Evolutionary conservation across 53 echinoderm and acorn worm species (phyloP).

Genomic region (Patiria pectinifera): DNA sequence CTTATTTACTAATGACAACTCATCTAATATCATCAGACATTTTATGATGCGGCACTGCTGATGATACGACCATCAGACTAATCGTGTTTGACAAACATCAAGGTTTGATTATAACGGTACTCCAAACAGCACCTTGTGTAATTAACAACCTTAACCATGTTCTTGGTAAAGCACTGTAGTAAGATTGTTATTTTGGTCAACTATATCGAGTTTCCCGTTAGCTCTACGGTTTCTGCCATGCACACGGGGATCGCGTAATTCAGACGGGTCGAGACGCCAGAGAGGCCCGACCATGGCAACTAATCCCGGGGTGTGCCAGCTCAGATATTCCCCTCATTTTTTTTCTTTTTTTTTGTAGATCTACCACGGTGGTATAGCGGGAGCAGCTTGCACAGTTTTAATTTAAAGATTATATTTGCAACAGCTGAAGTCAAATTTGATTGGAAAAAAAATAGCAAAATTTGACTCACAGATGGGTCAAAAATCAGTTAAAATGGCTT

Average conservation of each 20-base stretch:
- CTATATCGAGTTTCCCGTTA: slow-evolving; percentile 25
- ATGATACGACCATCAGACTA: background rate
- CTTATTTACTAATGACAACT: too few species aligned
- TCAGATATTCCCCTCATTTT: background rate
- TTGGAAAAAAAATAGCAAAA: too few species aligned
- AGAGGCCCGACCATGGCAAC: background rate
- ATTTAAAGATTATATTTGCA: too few species aligned
- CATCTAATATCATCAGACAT: background rate
- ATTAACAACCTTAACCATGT: too few species aligned
- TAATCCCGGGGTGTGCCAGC: slow-evolving; percentile 1
- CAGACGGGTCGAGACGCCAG: slow-evolving; percentile 35
- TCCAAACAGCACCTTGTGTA: background rate
- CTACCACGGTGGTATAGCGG: too few species aligned
- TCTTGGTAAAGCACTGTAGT: background rate
- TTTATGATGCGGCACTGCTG: background rate
- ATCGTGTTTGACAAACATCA: slow-evolving; percentile 13
- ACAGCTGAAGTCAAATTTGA: too few species aligned
- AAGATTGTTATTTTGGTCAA: background rate
- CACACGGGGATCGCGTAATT: background rate
- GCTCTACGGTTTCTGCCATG: background rate
- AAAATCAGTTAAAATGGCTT: background rate
- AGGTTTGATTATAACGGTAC: background rate
- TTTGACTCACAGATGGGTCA: background rate
- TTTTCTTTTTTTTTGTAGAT: too few species aligned
- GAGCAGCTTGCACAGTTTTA: too few species aligned